Evolutionary conservation across 1,140 invertebrate species (phyloP).

Genomic region (Drosophila erecta): DNA sequence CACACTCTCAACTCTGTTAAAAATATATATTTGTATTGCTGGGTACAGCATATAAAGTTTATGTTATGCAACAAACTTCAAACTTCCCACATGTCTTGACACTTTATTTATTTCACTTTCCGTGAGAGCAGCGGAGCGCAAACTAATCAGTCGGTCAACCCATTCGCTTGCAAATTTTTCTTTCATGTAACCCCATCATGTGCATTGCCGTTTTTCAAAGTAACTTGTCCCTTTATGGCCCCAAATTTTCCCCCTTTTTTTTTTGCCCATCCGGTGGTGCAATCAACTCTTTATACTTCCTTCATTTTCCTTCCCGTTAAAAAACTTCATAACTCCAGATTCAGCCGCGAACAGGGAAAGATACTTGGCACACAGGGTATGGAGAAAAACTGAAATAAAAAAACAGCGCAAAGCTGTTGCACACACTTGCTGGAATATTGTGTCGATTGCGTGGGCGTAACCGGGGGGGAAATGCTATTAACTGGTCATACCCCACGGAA

Average conservation of each 20-base stretch:
- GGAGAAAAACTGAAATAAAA: constrained; percentile 2
- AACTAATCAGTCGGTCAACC: constrained; percentile 12
- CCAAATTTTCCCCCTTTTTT: neutral
- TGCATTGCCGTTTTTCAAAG: neutral
- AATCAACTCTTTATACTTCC: constrained; percentile 39
- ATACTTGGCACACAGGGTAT: constrained; percentile 12
- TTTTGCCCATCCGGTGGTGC: constrained; percentile 38
- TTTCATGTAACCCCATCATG: constrained; percentile 22
- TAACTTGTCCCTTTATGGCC: neutral
- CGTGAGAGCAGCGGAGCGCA: constrained; percentile 2
- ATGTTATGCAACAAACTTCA: neutral
- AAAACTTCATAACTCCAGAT: constrained; percentile 26
- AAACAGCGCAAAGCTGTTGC: constrained; percentile 29
- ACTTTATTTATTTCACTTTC: constrained; percentile 5
- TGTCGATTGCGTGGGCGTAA: constrained; percentile 48
- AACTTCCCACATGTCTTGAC: neutral
- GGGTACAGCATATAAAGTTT: too few relatives aligned
- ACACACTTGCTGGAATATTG: constrained; percentile 29
- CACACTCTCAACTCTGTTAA: too few relatives aligned
- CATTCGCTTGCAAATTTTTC: constrained; percentile 7
- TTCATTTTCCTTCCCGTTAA: constrained; percentile 30
- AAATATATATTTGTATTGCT: too few relatives aligned
- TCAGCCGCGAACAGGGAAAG: constrained; percentile 3
- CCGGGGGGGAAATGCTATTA: constrained; percentile 40
- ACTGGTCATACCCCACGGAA: constrained; percentile 49